phyloP scores from a whole-genome alignment of 1,140 invertebrate species.

The Cryptotermes secundus region DNA sequence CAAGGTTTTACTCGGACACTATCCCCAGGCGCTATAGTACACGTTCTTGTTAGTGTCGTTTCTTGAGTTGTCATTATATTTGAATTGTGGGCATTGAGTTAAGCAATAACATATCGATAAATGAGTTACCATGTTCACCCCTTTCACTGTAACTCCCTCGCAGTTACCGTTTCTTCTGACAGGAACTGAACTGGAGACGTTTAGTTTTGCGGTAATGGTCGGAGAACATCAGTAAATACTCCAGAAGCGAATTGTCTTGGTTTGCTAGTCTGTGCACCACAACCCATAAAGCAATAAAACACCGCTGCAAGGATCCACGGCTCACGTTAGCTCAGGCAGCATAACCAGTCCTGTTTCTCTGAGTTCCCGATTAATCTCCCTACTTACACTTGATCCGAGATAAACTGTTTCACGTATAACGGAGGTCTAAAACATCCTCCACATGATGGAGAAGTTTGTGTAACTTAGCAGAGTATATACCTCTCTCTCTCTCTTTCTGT shows the following conservation, averaged over 20 bases:
- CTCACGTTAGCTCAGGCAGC: neutral
- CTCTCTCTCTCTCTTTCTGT: neutral
- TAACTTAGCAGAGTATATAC: neutral
- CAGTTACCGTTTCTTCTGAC: too few relatives aligned
- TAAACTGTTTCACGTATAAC: neutral
- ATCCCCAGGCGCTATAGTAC: too few relatives aligned
- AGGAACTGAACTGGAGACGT: too few relatives aligned
- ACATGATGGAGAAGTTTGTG: neutral
- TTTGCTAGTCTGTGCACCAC: neutral
- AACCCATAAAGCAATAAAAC: neutral
- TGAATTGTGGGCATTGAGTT: too few relatives aligned
- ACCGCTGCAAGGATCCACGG: neutral
- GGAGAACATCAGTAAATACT: neutral
- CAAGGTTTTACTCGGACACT: too few relatives aligned
- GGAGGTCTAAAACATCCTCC: neutral
- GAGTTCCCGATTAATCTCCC: neutral
- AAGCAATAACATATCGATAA: too few relatives aligned
- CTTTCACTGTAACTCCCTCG: too few relatives aligned
- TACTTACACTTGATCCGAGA: constrained; percentile 15
- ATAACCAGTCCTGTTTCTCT: neutral
- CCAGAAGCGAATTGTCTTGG: neutral
- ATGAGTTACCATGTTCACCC: too few relatives aligned
- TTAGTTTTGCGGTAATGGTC: too few relatives aligned
- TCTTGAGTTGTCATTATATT: too few relatives aligned
- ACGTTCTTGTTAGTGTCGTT: too few relatives aligned